Conservation (phyloP, 1,140 invertebrate species). For the Ganaspis sp. region DNA sequence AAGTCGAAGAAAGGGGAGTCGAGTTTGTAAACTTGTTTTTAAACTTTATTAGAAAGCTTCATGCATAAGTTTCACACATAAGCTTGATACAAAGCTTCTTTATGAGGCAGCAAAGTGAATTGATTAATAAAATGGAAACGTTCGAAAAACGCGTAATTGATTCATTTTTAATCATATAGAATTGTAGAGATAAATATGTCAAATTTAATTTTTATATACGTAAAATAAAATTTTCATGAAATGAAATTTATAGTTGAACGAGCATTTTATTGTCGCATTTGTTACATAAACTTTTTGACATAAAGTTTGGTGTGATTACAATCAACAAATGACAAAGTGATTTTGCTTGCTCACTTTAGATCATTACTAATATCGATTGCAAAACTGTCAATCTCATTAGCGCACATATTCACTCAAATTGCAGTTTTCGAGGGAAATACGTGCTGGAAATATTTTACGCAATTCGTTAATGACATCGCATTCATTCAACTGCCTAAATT, state of each 20-base stretch:
- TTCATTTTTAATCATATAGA: too few relatives aligned
- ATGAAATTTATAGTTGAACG: too few relatives aligned
- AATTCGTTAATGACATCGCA: constrained; percentile 16
- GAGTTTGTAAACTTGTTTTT: too few relatives aligned
- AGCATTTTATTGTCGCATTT: background rate
- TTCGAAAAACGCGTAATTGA: too few relatives aligned
- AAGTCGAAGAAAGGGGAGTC: too few relatives aligned
- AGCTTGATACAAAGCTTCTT: too few relatives aligned
- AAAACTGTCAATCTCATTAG: constrained; percentile 11
- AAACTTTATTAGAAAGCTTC: too few relatives aligned
- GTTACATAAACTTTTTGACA: background rate
- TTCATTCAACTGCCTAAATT: constrained; percentile 25
- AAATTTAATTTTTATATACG: constrained; percentile 6
- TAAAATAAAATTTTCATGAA: too few relatives aligned
- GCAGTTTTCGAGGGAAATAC: background rate
- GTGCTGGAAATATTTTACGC: background rate
- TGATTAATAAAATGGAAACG: too few relatives aligned
- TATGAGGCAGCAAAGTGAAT: too few relatives aligned
- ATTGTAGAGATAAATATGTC: background rate
- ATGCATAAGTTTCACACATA: too few relatives aligned
- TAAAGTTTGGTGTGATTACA: constrained; percentile 1
- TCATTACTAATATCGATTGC: constrained; percentile 11
- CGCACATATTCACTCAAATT: constrained; percentile 1
- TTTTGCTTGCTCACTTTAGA: background rate
- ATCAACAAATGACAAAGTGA: constrained; percentile 9